Percentiles rank a stretch among this genome's conserved stretches.
Evolutionary conservation across 1,140 invertebrate genomes (phyloP).

Genomic region (Drosophila pectinifera): DNA sequence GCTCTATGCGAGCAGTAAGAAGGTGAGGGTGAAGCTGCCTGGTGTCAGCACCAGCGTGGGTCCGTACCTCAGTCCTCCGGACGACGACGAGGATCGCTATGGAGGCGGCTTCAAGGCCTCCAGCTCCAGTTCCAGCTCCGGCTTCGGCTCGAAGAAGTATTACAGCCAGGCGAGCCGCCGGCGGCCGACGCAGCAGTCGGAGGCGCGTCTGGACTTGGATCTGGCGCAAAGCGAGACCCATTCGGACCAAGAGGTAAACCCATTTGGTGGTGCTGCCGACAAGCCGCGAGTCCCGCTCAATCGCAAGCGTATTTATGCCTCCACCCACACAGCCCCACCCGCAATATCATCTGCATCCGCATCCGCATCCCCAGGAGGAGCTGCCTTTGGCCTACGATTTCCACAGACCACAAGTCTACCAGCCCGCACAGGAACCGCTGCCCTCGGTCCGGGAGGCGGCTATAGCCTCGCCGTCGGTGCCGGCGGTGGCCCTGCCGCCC

Average conservation of each 20-base stretch:
- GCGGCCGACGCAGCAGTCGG: slow-evolving; percentile 60
- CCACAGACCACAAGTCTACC: slow-evolving; percentile 69
- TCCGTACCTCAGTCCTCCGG: slow-evolving; percentile 77
- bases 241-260: slow-evolving; percentile 82
- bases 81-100: slow-evolving; percentile 50
- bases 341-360: slow-evolving; percentile 41
- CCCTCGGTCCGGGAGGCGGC: slow-evolving; percentile 12
- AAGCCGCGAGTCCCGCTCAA: slow-evolving; percentile 73
- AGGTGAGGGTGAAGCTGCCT: slow-evolving; percentile 67
- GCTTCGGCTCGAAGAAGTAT: slow-evolving; percentile 64
- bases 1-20: slow-evolving; percentile 67
- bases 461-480: slow-evolving; percentile 21
- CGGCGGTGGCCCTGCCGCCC: slow-evolving; percentile 62
- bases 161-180: slow-evolving; percentile 57
- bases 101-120: slow-evolving; percentile 51
- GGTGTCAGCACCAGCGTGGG: slow-evolving; percentile 66
- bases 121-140: slow-evolving; percentile 12
- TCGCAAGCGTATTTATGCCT: slow-evolving; percentile 84
- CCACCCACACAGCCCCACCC: slow-evolving; percentile 73
- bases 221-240: slow-evolving; percentile 73
- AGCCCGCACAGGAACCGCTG: slow-evolving; percentile 56
- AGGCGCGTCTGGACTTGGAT: slow-evolving; percentile 73
- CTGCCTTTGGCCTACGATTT: slow-evolving; percentile 56
- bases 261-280: slow-evolving; percentile 72
- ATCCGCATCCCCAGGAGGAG: slow-evolving; percentile 46